Evolutionary conservation across 2,797 vertebrate species (phyloP), one percentile per base, ranked within the genome.

Genomic region (Pyrocephalus nanus): DNA sequence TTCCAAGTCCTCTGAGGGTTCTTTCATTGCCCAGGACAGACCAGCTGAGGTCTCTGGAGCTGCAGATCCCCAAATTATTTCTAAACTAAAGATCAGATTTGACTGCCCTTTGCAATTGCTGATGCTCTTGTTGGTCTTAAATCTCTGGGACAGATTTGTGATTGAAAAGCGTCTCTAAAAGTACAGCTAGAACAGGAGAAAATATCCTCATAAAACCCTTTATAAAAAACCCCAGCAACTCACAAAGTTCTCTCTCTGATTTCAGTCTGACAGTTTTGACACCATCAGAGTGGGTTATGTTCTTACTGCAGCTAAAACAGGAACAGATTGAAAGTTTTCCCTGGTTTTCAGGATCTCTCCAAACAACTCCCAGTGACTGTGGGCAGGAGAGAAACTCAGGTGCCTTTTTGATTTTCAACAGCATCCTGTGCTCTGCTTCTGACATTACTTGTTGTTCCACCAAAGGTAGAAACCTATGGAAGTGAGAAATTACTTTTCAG

Each of bases 1-100:
- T 88, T 92, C 54, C 60, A 90, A 86, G 34, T 50, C 38, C 38
- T 95, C 93, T 93, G 54, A 6, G 47, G 66, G 48, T 75, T 94
- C 55, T 82, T 95, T 91, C 73, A 82, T 72, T 71, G 22, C 38
- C 60, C 34, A 23, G 27, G 64, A 81, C n/a, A 85, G 71, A 92
- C 76, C 55, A 94, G 50, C 26, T 76, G 34, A 67, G 77, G 76
- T 88, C 32, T 85, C 83, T 74, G 43, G n/a, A 88, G 50, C 67
- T 77, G 61, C 64, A 96, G 88, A 75, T 53, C 42, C 45, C 65
- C 70, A 4, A 47, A 62, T 54, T 55, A 57, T 86, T 78, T 85
- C 67, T 65, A 54, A 93, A 77, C 72, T 48, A 34, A 62, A 72
- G 53, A 70, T 10, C 36, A 74, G 47, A 58, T 85, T 80, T 91